Evolutionary conservation across 37 sponge, comb jelly and placozoan species (phyloP), one percentile per base, ranked within the genome.

Genomic region (Haliclona indistincta): DNA sequence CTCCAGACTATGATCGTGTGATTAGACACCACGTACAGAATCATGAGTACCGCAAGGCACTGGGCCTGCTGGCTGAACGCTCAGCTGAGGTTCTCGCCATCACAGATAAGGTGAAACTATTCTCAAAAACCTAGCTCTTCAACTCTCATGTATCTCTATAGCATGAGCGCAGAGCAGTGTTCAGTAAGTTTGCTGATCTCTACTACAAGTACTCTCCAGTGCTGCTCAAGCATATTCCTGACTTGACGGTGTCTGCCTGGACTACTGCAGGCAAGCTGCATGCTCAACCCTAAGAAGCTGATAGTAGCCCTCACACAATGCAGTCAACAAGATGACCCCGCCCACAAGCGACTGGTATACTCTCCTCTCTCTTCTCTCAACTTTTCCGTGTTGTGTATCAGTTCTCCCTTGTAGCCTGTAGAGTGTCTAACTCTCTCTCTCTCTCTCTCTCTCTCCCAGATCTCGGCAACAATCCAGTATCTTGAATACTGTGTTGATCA

Each of bases 231-330:
- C 87, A 91, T 63, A 80, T 76, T 40, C 90, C 98, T 20, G 37
- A n/a, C 5, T 77, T 76, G 38, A 91, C 90, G 29, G 95, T 97
- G 33, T 76, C 83, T 38, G 85, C 90, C 4, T 91, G 93, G 92
- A 91, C 78, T 20, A 42, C 49, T 32, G 72, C 83, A 76, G 84
- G 63, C 19, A 70, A 41, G 13, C 35, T 47, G n/a, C n/a, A n/a
- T n/a, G 1, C 71, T 97, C 30, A 82, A 91, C 8, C 93, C 95
- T 43, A 71, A 74, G 41, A 86, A 68, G 56, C 90, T 97, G 43
- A 91, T 97, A 11, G 93, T 95, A 23, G 82, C 98, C 2, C 84
- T 97, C 8, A 81, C 91, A 13, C 98, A 94, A 45, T 97, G 88
- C 71, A 85, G 80, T 23, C 75, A 70, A 56, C 71, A 53, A 28